Evolutionary conservation across 2,113 vertebrate genomes (phyloP).

Genomic region (Danio rerio): DNA sequence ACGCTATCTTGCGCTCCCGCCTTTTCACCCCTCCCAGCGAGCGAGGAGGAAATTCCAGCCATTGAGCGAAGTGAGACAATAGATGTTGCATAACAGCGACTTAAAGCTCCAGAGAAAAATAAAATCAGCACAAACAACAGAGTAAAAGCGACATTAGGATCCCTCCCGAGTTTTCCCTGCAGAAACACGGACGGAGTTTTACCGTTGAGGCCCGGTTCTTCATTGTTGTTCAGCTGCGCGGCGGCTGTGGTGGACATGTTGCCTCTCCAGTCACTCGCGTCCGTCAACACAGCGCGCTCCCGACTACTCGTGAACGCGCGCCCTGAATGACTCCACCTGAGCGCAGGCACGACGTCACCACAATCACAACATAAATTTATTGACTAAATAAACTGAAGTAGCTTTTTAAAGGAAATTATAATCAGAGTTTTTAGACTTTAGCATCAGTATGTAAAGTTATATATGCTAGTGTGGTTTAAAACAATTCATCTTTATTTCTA

Average conservation of each 20-base stretch:
- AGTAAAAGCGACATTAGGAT: background rate
- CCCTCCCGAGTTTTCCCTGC: background rate
- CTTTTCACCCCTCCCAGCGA: slow-evolving; percentile 55
- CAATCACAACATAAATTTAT: background rate
- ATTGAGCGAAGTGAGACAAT: slow-evolving; percentile 65
- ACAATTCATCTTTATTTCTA: no score
- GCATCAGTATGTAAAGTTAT: no score
- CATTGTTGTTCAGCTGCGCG: slow-evolving; percentile 79
- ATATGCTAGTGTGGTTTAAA: no score
- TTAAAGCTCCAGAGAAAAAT: background rate
- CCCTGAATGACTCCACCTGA: slow-evolving; percentile 54
- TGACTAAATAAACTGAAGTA: background rate
- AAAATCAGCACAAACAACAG: background rate
- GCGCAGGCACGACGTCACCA: background rate
- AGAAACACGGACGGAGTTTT: slow-evolving; percentile 45
- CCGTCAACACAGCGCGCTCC: slow-evolving; percentile 69
- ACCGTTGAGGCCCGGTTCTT: slow-evolving; percentile 79
- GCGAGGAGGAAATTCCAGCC: slow-evolving; percentile 70
- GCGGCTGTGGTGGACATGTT: slow-evolving; percentile 79
- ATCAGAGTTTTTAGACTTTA: no score
- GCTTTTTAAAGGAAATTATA: background rate
- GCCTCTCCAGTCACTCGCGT: slow-evolving; percentile 68
- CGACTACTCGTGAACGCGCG: slow-evolving; percentile 60
- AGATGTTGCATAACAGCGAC: slow-evolving; percentile 48
- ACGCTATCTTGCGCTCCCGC: slow-evolving; percentile 52